Evolutionary conservation across 2,797 vertebrate genomes (phyloP), one percentile per base, ranked within the genome.

Genomic region (Acrossocheilus fasciatus): DNA sequence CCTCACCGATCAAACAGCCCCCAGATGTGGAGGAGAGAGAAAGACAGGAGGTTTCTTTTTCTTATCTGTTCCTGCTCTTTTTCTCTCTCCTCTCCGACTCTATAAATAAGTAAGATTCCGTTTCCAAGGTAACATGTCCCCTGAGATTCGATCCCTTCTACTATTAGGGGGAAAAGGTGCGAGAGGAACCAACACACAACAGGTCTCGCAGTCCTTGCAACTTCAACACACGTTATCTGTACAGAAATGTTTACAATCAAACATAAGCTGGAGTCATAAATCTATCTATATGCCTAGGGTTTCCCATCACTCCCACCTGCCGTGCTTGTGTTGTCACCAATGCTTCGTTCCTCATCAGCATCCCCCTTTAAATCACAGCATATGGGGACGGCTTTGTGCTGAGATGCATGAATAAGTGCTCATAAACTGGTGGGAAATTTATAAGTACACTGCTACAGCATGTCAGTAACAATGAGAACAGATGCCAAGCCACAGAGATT

Each of bases 101-200:
- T 95, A 95, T 94, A 95, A 96, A 95, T 95, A 96, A 94, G 94
- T 93, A 94, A 95, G 93, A 92, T 94, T 92, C 93, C 91, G 96
- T 96, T 96, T 95, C 96, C 95, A 95, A 93, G 96, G 95, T 95
- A 96, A 96, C 95, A 91, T 92, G 91, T 95, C 95, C 89, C 87
- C 91, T 86, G 95, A 95, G 95, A 94, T 92, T 92, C 90, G 89
- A 92, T 93, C 93, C 95, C 92, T 93, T 95, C 91, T 94, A 93
- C 90, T 93, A 90, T 90, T 86, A 86, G 86, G 91, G 88, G 45
- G 81, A 0, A 86, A 81, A 77, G 66, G 74, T 88, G 69, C 26
- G 68, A 81, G 23, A 83, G 75, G 68, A 81, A 78, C 11, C 72
- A 66, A 83, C 54, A 45, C 41, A 72, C 84, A 82, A 85, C 75